Conservation (phyloP, 2,797 vertebrate genomes). For the Vespertilio murinus region DNA sequence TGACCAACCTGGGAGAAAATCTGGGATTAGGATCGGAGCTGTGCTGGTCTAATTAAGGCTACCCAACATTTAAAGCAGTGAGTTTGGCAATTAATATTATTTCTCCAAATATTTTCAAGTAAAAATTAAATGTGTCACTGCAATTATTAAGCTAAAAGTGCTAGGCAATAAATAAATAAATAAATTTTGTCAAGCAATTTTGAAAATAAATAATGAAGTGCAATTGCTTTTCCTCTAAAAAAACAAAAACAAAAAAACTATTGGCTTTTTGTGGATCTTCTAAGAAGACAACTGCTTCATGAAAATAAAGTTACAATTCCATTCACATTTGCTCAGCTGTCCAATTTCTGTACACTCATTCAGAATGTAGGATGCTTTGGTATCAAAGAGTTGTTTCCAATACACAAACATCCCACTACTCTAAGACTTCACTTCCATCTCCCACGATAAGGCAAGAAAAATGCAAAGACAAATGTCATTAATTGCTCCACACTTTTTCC, state of each 20-base stretch:
- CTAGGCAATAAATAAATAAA: background rate
- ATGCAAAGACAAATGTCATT: slow-evolving; percentile 25
- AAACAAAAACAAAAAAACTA: too few relatives aligned
- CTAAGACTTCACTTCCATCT: slow-evolving; percentile 23
- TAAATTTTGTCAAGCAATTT: background rate
- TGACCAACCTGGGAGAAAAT: background rate
- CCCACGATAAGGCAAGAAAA: slow-evolving; percentile 40
- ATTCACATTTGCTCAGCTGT: background rate
- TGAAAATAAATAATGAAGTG: background rate
- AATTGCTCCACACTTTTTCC: slow-evolving; percentile 9
- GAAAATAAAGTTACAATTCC: background rate
- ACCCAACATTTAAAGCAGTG: background rate
- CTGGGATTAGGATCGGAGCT: background rate
- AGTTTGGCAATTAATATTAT: background rate
- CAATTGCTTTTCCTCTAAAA: slow-evolving; percentile 29
- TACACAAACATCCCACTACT: background rate
- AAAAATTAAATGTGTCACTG: background rate
- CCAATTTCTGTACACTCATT: background rate
- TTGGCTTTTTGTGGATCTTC: background rate
- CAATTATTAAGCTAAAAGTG: background rate
- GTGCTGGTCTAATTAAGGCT: background rate
- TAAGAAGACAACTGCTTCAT: background rate
- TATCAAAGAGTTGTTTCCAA: background rate
- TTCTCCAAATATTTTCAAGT: background rate
- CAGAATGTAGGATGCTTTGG: background rate